Conservation (phyloP, 30 jellyfish, hydroid and myxozoan species). For the Rhopilema esculentum region DNA sequence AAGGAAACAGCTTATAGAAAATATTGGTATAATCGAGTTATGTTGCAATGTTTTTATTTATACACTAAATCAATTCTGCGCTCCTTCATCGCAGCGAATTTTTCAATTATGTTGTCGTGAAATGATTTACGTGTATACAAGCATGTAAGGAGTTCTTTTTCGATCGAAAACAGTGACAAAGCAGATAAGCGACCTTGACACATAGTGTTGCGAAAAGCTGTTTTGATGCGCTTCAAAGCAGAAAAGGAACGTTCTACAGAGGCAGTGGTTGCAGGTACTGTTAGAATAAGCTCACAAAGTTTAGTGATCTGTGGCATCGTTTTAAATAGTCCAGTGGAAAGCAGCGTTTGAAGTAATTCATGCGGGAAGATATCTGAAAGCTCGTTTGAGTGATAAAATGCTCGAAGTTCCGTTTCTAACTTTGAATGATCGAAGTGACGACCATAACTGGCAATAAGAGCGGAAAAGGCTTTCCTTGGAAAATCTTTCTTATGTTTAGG, state of each 20-base stretch:
- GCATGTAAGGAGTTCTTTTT: neutral
- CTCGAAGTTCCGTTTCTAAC: slow-evolving; percentile 45
- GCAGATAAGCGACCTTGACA: neutral
- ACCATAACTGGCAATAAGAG: slow-evolving; percentile 31
- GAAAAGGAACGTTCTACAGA: slow-evolving; percentile 16
- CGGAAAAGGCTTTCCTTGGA: slow-evolving; percentile 49
- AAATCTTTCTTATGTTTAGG: slow-evolving; percentile 14
- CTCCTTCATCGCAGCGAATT: slow-evolving; percentile 41
- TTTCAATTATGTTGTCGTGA: slow-evolving; percentile 18
- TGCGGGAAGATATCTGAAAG: slow-evolving; percentile 26
- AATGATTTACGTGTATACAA: slow-evolving; percentile 17
- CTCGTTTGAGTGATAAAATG: slow-evolving; percentile 20
- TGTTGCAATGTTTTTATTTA: neutral
- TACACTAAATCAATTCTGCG: slow-evolving; percentile 11
- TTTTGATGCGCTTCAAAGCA: slow-evolving; percentile 17
- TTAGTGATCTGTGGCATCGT: slow-evolving; percentile 48
- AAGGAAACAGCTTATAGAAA: neutral
- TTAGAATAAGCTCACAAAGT: slow-evolving; percentile 35
- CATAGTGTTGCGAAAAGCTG: slow-evolving; percentile 21
- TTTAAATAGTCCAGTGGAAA: slow-evolving; percentile 8
- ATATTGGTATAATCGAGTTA: neutral
- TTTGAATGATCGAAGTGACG: slow-evolving; percentile 45
- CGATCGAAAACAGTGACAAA: neutral
- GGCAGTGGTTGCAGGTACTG: slow-evolving; percentile 35
- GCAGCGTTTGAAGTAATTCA: neutral